Conservation (phyloP, 2,113 vertebrate genomes). For the Pavo muticus region DNA sequence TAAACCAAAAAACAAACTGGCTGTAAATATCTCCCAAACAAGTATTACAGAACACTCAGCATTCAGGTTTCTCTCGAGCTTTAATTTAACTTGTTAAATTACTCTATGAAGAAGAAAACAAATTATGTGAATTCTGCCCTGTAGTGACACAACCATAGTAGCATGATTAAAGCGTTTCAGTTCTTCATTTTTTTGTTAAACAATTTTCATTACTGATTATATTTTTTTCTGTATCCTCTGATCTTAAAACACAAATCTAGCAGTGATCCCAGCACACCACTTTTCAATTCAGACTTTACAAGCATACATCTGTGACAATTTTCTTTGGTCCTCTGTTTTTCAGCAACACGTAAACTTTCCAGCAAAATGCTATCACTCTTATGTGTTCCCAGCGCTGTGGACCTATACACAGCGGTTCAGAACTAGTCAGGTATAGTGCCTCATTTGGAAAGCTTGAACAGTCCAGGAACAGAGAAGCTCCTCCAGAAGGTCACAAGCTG, state of each 20-base stretch:
- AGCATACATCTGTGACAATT: neutral
- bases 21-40: neutral
- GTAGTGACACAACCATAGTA: neutral
- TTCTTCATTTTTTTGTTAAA: neutral
- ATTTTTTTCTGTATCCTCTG: neutral
- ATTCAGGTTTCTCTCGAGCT: neutral
- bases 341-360: neutral
- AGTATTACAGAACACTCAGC: neutral
- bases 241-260: neutral
- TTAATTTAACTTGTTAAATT: neutral
- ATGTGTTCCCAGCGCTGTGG: neutral
- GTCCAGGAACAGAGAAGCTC: neutral
- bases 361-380: neutral
- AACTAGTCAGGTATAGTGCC: neutral
- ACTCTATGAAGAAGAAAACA: neutral
- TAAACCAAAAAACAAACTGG: neutral
- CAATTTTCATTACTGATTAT: neutral
- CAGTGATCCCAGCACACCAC: neutral
- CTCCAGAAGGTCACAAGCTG: neutral
- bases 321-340: neutral
- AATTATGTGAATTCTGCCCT: neutral
- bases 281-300: neutral
- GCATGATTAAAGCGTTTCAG: neutral
- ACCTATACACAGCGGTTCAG: neutral
- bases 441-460: neutral